Evolutionary conservation across 2,797 vertebrate genomes (phyloP).

Genomic region (Anabacerthia variegaticeps): DNA sequence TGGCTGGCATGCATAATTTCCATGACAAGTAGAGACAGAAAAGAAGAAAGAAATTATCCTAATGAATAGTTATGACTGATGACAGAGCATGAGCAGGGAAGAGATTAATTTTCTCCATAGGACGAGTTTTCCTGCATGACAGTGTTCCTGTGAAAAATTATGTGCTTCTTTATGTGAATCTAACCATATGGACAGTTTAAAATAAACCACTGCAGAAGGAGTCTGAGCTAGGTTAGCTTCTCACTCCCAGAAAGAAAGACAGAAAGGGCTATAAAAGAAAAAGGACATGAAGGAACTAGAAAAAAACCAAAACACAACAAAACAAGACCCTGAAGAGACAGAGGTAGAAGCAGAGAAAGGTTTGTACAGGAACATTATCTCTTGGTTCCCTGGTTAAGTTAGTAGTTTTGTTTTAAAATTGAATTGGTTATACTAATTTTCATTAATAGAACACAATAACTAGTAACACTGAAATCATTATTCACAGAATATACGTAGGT

Average conservation of each 20-base stretch:
- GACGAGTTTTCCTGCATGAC: not conserved
- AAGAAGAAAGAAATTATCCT: not conserved
- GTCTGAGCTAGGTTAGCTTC: not conserved
- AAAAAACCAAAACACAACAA: no score
- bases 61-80: not conserved
- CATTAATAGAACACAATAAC: not conserved
- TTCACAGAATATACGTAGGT: not conserved
- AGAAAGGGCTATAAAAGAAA: not conserved
- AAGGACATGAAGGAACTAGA: not conserved
- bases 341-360: not conserved
- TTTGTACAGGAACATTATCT: not conserved
- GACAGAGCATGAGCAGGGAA: not conserved
- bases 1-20: not conserved
- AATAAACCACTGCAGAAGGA: not conserved
- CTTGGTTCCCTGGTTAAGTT: not conserved
- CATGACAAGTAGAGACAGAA: not conserved
- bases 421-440: not conserved
- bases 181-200: not conserved
- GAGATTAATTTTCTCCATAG: not conserved
- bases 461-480: not conserved
- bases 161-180: not conserved
- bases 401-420: not conserved
- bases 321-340: not conserved
- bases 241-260: not conserved
- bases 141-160: not conserved